Conservation (phyloP, 64 coral and sea anemone genomes). For the Actinia equina region DNA sequence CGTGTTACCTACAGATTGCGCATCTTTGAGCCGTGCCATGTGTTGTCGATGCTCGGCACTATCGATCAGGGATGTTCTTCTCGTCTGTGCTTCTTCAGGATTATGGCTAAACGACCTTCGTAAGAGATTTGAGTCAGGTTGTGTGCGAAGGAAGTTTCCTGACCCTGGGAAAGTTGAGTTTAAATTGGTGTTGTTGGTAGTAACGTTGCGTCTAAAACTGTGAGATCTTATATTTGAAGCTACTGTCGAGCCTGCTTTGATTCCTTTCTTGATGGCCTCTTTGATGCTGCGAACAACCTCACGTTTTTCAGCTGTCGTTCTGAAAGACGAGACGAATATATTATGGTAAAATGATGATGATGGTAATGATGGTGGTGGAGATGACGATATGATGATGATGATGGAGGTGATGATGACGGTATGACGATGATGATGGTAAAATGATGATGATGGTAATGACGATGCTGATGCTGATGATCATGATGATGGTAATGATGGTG, state of each 20-base stretch:
- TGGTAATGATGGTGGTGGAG: background rate
- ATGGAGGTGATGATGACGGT: too few species aligned
- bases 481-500: background rate
- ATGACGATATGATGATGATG: too few species aligned
- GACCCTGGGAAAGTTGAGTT: background rate
- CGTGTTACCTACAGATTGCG: background rate
- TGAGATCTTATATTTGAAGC: conserved; percentile 35
- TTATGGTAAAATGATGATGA: background rate
- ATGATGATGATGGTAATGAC: background rate
- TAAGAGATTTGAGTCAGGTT: conserved; percentile 10
- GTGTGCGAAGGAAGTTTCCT: conserved; percentile 40
- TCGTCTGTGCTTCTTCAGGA: conserved; percentile 51
- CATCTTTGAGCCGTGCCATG: background rate
- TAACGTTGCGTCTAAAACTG: conserved; percentile 53
- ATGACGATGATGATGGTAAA: too few species aligned
- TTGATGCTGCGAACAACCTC: conserved; percentile 74
- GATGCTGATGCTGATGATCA: too few species aligned
- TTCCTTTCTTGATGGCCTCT: conserved; percentile 82
- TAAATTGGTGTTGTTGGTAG: background rate
- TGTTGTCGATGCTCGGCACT: conserved; percentile 10
- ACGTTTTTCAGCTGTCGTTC: conserved; percentile 76
- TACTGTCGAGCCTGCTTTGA: conserved; percentile 49
- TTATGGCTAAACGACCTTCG: conserved; percentile 89
- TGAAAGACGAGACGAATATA: background rate
- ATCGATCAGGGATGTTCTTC: conserved; percentile 60